phyloP scores from a whole-genome alignment of 2,888 invertebrate species.

The Ceratothoa steindachneri region DNA sequence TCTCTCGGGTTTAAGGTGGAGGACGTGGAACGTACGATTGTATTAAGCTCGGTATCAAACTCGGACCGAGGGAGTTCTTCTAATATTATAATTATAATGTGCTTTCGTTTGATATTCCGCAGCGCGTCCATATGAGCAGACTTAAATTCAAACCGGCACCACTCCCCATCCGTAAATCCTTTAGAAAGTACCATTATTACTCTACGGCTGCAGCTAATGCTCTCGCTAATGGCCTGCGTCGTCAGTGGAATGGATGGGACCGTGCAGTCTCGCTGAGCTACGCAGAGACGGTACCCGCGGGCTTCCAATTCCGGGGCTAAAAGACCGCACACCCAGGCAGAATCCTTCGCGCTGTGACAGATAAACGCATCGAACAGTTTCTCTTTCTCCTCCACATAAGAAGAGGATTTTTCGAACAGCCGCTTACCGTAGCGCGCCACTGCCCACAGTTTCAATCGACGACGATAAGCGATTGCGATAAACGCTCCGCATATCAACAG shows the following conservation, averaged over 20 bases:
- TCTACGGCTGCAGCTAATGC: constrained; percentile 69
- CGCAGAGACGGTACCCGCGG: constrained; percentile 73
- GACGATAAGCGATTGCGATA: constrained; percentile 67
- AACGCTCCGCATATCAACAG: constrained; percentile 63
- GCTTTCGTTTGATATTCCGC: constrained; percentile 68
- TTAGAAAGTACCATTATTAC: constrained; percentile 82
- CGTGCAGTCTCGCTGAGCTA: constrained; percentile 74
- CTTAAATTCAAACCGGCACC: constrained; percentile 84
- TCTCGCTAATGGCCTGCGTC: constrained; percentile 74
- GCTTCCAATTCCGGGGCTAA: constrained; percentile 83
- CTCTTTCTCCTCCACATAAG: constrained; percentile 48
- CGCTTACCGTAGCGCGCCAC: constrained; percentile 75
- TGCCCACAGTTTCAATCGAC: constrained; percentile 76
- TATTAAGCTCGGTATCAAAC: constrained; percentile 75
- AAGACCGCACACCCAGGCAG: constrained; percentile 82
- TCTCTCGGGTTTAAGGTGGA: constrained; percentile 81
- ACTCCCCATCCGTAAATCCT: constrained; percentile 80
- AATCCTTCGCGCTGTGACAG: constrained; percentile 89
- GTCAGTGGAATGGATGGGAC: constrained; percentile 83
- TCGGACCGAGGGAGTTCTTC: constrained; percentile 78
- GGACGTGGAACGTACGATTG: constrained; percentile 48
- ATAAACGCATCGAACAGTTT: constrained; percentile 92
- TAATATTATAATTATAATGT: constrained; percentile 74
- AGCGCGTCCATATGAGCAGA: constrained; percentile 80
- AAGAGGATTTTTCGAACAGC: constrained; percentile 57